Percentiles rank a stretch among this genome's conserved stretches.
Evolutionary conservation across 1,140 invertebrate genomes (phyloP).

Genomic region (Drosophila lowei): DNA sequence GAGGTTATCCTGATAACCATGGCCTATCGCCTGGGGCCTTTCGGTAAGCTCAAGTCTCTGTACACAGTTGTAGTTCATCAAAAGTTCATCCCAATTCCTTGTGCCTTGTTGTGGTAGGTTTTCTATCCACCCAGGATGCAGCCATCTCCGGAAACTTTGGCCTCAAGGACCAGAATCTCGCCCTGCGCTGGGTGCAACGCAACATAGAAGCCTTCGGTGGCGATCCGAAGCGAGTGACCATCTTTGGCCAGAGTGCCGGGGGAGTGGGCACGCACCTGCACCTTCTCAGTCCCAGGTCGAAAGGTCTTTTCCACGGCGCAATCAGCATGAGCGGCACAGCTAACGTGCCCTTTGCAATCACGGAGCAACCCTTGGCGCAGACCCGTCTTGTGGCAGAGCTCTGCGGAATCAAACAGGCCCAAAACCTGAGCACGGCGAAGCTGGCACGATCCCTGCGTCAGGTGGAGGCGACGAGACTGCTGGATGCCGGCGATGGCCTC

Average conservation of each 20-base stretch:
- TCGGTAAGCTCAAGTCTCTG: constrained; percentile 48
- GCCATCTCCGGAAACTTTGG: constrained; percentile 85
- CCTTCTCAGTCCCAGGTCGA: constrained; percentile 82
- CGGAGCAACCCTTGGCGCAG: constrained; percentile 82
- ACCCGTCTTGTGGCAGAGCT: constrained; percentile 66
- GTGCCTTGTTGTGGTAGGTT: constrained; percentile 44
- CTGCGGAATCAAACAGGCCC: constrained; percentile 54
- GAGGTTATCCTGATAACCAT: constrained; percentile 76
- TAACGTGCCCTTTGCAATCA: constrained; percentile 85
- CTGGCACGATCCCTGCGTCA: constrained; percentile 79
- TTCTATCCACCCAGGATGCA: constrained; percentile 79
- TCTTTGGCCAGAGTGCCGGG: constrained; percentile 86
- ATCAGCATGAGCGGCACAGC: constrained; percentile 86
- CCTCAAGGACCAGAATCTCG: constrained; percentile 85
- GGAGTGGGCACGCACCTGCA: constrained; percentile 84
- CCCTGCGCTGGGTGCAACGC: constrained; percentile 83
- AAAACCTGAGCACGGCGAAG: constrained; percentile 43
- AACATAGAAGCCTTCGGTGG: constrained; percentile 81
- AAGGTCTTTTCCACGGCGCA: constrained; percentile 84
- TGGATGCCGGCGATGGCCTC: constrained; percentile 70
- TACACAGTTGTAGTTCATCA: too few relatives aligned
- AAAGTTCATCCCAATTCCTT: background rate
- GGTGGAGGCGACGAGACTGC: constrained; percentile 66
- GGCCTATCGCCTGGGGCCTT: constrained; percentile 72
- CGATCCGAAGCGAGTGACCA: constrained; percentile 84